These are phyloP conservation scores for Tetropium fuscum DNA, from an alignment of 2,888 invertebrate genomes.

Conservation along the genomic window DNA sequence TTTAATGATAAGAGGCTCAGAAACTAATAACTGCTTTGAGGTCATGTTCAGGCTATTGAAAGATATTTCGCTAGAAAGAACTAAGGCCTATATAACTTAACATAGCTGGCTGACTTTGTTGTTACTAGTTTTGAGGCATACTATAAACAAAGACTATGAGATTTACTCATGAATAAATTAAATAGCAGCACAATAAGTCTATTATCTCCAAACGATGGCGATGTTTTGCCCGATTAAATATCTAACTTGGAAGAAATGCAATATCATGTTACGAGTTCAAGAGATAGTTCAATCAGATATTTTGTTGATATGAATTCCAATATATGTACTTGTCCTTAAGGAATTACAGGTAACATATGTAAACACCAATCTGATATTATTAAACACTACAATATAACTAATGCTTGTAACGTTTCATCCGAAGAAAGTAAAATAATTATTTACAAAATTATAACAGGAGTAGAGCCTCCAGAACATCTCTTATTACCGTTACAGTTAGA, in stretches of 20 bases:
- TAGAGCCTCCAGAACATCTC: not conserved
- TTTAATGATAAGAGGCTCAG: slow-evolving; percentile 26
- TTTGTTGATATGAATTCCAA: slow-evolving; percentile 18
- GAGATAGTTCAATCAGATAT: not conserved
- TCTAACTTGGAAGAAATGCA: slow-evolving; percentile 16
- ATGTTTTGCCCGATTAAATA: slow-evolving; percentile 16
- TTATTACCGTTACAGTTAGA: not conserved
- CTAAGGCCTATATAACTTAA: slow-evolving; percentile 35
- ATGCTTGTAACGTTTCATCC: slow-evolving; percentile 1
- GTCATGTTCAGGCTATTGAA: slow-evolving; percentile 35
- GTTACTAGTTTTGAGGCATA: slow-evolving; percentile 26
- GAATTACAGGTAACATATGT: slow-evolving; percentile 12
- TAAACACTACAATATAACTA: slow-evolving; percentile 6
- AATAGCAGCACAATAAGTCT: slow-evolving; percentile 14
- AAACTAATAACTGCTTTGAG: slow-evolving; percentile 29
- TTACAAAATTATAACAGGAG: not conserved
- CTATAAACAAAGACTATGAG: slow-evolving; percentile 33
- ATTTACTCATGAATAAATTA: slow-evolving; percentile 31
- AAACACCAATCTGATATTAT: slow-evolving; percentile 13
- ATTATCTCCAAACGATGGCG: not conserved
- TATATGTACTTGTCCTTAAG: slow-evolving; percentile 11
- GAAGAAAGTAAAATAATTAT: not conserved
- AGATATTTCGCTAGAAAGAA: slow-evolving; percentile 35
- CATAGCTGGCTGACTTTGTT: slow-evolving; percentile 31
- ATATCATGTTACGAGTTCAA: not conserved